phyloP scores from a whole-genome alignment of 2,888 invertebrate species.

The Diaperis boleti region DNA sequence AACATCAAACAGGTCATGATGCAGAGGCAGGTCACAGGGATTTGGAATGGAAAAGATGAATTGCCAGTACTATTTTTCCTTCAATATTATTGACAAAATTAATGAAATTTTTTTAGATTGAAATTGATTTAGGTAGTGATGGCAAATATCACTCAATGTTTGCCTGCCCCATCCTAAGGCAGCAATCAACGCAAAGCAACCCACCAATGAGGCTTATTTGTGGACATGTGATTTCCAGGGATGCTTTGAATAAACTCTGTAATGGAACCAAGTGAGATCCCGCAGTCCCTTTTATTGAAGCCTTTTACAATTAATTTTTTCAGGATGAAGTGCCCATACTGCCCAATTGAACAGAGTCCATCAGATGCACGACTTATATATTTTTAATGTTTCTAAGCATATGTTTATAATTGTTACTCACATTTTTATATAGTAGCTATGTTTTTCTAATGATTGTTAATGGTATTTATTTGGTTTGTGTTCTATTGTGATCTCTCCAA shows the following conservation, averaged over 20 bases:
- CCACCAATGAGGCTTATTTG: conserved; percentile 97
- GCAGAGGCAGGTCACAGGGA: conserved; percentile 88
- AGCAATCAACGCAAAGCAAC: conserved; percentile 95
- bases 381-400: conserved; percentile 73
- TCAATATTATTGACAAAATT: conserved; percentile 11
- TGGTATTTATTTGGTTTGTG: conserved; percentile 49
- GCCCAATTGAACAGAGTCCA: conserved; percentile 96
- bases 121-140: conserved; percentile 92
- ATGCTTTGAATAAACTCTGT: conserved; percentile 95
- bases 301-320: conserved; percentile 60
- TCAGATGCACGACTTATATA: conserved; percentile 92
- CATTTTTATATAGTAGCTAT: conserved; percentile 41
- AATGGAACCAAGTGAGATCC: conserved; percentile 89
- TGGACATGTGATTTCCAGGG: conserved; percentile 97
- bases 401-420: conserved; percentile 42
- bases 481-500: conserved; percentile 51
- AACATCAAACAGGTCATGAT: conserved; percentile 95
- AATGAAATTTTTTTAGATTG: conserved; percentile 76
- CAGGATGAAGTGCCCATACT: conserved; percentile 99
- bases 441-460: conserved; percentile 44
- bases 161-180: conserved; percentile 97
- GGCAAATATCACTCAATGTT: conserved; percentile 97
- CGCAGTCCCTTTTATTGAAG: conserved; percentile 11
- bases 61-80: conserved; percentile 78
- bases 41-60: conserved; percentile 96